Base-by-base conservation (phyloP, 2,888 invertebrate species). In the Caenorhabditis sulstoni region DNA sequence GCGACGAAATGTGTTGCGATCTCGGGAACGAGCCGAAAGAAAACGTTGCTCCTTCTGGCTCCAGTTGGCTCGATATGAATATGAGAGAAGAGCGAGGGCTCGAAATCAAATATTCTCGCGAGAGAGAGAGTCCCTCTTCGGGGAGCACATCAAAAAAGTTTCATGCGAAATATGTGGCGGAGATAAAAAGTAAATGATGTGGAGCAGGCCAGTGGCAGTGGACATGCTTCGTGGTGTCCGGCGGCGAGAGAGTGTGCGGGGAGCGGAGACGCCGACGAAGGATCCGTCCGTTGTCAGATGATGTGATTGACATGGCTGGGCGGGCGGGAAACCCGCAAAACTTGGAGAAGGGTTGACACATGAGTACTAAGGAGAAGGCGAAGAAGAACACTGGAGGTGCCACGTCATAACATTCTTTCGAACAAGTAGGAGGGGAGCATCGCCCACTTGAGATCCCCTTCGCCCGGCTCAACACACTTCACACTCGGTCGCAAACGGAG, bases 131-230 rank as follows among this genome's bases (percentile, higher is more conserved):
- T 16, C 35, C 29, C 49, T 12, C 41, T 47, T 29, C 29, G 29
- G 29, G 29, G 29, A n/a, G 29, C 41, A 18, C 29, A 57, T 49
- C 49, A 59, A 68, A 68, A 52, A 71, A 62, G 53, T 55, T 62
- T 62, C 39, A 29, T 55, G 11, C 55, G 5, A 20, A 49, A 49
- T 20, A n/a, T 12, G 39, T 57, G 45, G 41, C 20, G 20, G 41
- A 71, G 70, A 71, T 71, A 71, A 71, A 71, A 71, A 71, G 70
- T 71, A 71, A 71, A 71, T 71, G 62, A 62, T 71, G 70, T 29
- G 52, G 39, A 37, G 41, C 50, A 14, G 39, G 29, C 29, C 52
- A n/a, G 22, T 39, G 20, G n/a, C 29, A 52, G 23, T 20, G 64
- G 52, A 45, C 66, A 57, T 66, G 66, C 55, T 55, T 57, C 57